Conservation (phyloP, 2,888 invertebrate genomes). For the Leptinotarsa haldemani region DNA sequence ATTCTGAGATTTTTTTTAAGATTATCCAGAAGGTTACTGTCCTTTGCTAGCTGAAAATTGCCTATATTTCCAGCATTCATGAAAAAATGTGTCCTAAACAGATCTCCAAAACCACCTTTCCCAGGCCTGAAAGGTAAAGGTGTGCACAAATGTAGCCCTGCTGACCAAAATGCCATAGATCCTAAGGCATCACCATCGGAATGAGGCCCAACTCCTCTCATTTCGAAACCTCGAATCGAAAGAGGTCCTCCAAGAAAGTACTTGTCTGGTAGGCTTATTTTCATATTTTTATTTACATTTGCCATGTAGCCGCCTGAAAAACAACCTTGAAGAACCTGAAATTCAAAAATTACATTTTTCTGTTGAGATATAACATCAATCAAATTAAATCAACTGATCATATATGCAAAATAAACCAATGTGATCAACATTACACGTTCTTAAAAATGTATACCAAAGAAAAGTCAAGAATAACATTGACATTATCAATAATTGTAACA, state of each 20-base stretch:
- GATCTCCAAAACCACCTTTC: conserved; percentile 81
- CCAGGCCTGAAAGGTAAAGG: conserved; percentile 90
- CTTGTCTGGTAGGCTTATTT: conserved; percentile 75
- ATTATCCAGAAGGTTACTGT: conserved; percentile 44
- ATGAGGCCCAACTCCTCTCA: conserved; percentile 89
- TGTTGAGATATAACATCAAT: no score
- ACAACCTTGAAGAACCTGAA: conserved; percentile 78
- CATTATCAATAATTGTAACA: no score
- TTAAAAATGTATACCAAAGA: no score
- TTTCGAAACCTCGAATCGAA: conserved; percentile 87
- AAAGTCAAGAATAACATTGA: no score
- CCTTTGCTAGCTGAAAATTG: conserved; percentile 38
- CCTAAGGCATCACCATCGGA: conserved; percentile 81
- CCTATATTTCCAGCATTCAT: conserved; percentile 86
- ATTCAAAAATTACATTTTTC: background rate
- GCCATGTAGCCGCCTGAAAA: conserved; percentile 78
- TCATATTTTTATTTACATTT: conserved; percentile 71
- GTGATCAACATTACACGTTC: no score
- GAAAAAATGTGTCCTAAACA: conserved; percentile 91
- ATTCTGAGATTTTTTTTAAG: conserved; percentile 70
- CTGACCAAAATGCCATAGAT: conserved; percentile 85
- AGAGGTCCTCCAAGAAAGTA: conserved; percentile 92
- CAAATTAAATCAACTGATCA: no score
- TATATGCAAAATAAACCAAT: no score
- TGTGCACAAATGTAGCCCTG: conserved; percentile 87